A percentile compares a stretch with the other conserved stretches of the same genome.
These are phyloP conservation scores for Rhynchomys soricoides DNA, from an alignment of 2,113 vertebrate species.

Conservation along the genomic window DNA sequence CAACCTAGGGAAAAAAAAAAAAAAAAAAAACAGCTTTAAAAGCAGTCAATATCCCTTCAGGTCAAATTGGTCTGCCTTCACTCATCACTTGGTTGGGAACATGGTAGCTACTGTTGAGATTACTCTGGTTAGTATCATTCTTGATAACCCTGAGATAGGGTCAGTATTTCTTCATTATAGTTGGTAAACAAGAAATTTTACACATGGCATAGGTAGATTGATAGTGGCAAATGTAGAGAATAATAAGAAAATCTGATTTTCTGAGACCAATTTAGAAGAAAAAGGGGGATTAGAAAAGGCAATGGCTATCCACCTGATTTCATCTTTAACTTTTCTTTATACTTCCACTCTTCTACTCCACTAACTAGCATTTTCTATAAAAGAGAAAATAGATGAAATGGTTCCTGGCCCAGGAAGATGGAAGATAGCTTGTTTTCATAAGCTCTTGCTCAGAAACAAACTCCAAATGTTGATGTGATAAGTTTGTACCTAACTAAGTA, in stretches of 20 bases:
- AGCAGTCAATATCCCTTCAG: not conserved
- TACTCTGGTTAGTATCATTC: not conserved
- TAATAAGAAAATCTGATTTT: not conserved
- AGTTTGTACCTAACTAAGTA: not conserved
- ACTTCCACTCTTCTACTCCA: not conserved
- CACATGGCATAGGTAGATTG: not conserved
- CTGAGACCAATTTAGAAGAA: not conserved
- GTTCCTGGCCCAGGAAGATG: not conserved
- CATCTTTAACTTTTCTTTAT: not conserved
- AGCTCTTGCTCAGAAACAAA: slow-evolving; percentile 2
- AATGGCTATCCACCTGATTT: not conserved
- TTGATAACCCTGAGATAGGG: not conserved
- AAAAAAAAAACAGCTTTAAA: not conserved
- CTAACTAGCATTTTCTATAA: not conserved
- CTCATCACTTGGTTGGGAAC: not conserved
- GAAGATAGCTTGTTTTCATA: not conserved
- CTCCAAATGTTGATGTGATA: not conserved
- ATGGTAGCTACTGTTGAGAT: not conserved
- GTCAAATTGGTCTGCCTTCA: not conserved
- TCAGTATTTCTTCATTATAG: not conserved
- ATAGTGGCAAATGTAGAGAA: not conserved
- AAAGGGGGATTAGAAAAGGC: not conserved
- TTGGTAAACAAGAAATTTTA: slow-evolving; percentile 1
- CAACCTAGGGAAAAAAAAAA: too few relatives aligned
- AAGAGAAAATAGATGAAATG: slow-evolving; percentile 27